phyloP scores from a whole-genome alignment of 1,140 invertebrate genomes.

The Lepeophtheirus salmonis region DNA sequence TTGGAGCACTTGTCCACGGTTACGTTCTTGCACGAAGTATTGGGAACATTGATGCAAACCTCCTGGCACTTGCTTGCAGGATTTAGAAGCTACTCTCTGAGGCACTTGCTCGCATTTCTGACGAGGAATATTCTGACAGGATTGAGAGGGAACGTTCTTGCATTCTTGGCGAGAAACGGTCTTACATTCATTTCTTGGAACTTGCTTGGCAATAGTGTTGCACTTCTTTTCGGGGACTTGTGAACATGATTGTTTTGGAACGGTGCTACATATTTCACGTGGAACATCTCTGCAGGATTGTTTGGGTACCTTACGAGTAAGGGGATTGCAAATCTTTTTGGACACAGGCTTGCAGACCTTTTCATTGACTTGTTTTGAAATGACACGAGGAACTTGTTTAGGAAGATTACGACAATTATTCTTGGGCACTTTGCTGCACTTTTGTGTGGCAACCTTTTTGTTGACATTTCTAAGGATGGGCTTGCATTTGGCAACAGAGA shows the following conservation, averaged over 20 bases:
- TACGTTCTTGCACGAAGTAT: neutral
- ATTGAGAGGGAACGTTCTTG: conserved; percentile 9
- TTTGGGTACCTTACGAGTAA: conserved; percentile 5
- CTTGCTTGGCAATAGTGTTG: neutral
- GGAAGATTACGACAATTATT: conserved; percentile 14
- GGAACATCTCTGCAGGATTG: conserved; percentile 14
- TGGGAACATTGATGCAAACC: conserved; percentile 11
- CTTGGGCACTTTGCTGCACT: conserved; percentile 6
- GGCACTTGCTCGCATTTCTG: conserved; percentile 5
- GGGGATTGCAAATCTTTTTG: conserved; percentile 8
- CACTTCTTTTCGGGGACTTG: conserved; percentile 2
- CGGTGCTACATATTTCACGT: neutral
- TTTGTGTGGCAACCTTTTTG: conserved; percentile 4
- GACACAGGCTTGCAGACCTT: conserved; percentile 6
- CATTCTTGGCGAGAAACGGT: neutral
- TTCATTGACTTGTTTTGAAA: neutral
- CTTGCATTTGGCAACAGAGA: conserved; percentile 2
- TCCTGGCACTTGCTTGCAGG: conserved; percentile 5
- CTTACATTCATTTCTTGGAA: neutral
- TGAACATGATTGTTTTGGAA: conserved; percentile 6
- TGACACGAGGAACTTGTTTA: neutral
- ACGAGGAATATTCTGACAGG: neutral
- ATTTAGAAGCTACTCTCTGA: neutral
- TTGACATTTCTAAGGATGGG: neutral
- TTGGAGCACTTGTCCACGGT: neutral